Percentiles rank a stretch among this genome's conserved stretches.
Conservation (phyloP, 2,113 vertebrate genomes). For the Chloebia gouldiae region DNA sequence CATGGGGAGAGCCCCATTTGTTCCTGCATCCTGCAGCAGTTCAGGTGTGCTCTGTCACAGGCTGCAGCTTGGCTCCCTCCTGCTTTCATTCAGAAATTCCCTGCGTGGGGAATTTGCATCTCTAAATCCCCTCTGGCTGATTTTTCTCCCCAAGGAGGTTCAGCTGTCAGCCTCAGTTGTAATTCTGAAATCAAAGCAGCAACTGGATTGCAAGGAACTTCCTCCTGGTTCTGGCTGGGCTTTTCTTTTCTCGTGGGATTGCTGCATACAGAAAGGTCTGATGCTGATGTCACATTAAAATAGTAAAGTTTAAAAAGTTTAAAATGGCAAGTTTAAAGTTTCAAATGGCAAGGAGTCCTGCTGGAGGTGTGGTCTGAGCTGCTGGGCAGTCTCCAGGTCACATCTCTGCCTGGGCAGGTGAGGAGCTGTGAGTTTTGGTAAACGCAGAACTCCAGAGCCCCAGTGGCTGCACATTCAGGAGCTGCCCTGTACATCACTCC, state of each 20-base stretch:
- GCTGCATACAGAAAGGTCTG: not conserved
- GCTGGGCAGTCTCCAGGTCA: not conserved
- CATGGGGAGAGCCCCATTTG: not conserved
- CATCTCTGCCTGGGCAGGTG: not conserved
- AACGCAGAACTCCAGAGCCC: not conserved
- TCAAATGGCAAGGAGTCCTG: not conserved
- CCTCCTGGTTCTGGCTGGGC: accelerated
- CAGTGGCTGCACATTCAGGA: not conserved
- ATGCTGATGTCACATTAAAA: not conserved
- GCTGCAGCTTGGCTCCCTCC: not conserved
- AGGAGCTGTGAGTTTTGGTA: not conserved
- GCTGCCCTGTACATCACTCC: accelerated
- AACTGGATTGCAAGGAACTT: not conserved
- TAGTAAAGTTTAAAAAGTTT: not conserved
- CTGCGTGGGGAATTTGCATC: not conserved
- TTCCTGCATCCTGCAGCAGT: not conserved
- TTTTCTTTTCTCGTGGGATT: not conserved
- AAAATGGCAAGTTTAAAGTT: not conserved
- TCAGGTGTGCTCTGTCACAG: not conserved
- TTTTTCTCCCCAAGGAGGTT: not conserved
- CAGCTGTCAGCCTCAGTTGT: not conserved
- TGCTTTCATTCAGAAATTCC: not conserved
- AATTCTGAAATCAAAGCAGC: not conserved
- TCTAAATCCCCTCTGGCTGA: not conserved
- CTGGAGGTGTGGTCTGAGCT: not conserved